phyloP scores from a whole-genome alignment of 2,113 vertebrate species.

The Spizaetus ornatus region DNA sequence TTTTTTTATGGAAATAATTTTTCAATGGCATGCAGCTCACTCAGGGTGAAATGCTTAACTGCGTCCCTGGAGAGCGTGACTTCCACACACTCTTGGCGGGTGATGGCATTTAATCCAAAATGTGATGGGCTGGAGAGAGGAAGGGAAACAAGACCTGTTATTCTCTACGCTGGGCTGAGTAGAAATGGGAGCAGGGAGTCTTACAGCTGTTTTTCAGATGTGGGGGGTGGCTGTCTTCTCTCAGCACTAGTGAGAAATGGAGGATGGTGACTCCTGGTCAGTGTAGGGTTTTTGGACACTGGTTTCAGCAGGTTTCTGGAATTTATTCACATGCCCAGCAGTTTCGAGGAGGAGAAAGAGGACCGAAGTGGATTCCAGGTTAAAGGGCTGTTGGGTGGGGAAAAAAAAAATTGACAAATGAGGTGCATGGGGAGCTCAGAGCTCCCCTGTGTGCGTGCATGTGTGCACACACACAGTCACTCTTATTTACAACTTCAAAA shows the following conservation, averaged over 20 bases:
- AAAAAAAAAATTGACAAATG: neutral
- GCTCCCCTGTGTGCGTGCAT: neutral
- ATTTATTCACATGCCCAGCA: neutral
- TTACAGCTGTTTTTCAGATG: neutral
- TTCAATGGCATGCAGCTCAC: neutral
- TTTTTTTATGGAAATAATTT: neutral
- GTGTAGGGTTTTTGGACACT: neutral
- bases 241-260: neutral
- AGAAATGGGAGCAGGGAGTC: neutral
- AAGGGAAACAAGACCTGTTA: neutral
- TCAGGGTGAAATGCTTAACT: neutral
- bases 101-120: neutral
- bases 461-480: accelerated
- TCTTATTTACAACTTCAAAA: neutral
- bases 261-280: neutral
- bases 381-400: neutral
- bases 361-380: neutral
- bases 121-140: neutral
- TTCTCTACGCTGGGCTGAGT: neutral
- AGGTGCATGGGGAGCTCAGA: neutral
- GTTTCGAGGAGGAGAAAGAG: neutral
- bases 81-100: neutral
- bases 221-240: neutral
- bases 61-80: neutral
- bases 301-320: neutral